Conservation (phyloP, 2,888 invertebrate species). For the Drosophila emarginata region DNA sequence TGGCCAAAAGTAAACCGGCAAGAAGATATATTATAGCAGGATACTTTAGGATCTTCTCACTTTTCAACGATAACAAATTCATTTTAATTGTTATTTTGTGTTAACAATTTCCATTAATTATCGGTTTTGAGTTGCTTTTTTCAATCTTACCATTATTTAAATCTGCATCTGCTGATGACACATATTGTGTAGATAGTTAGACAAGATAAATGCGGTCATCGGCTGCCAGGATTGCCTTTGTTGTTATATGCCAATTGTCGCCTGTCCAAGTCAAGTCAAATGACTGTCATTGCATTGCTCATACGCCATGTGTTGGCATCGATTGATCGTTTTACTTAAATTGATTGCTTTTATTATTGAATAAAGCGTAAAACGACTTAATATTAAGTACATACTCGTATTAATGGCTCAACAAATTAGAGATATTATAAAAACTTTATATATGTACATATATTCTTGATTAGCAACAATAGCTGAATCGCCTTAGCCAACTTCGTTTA, state of each 20-base stretch:
- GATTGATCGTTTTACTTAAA: background rate
- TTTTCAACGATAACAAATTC: background rate
- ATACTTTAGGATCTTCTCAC: background rate
- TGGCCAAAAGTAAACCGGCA: slow-evolving; percentile 41
- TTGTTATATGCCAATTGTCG: background rate
- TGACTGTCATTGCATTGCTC: slow-evolving; percentile 9
- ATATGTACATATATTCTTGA: too few species aligned
- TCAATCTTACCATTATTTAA: background rate
- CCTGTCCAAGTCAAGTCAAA: background rate
- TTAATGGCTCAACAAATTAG: too few species aligned
- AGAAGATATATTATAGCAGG: background rate
- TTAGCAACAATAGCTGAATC: too few species aligned
- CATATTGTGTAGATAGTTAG: slow-evolving; percentile 29
- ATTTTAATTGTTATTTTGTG: background rate
- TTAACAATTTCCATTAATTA: too few species aligned
- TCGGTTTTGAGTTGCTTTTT: too few species aligned
- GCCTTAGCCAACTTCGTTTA: too few species aligned
- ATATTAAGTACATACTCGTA: too few species aligned
- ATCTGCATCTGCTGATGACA: slow-evolving; percentile 23
- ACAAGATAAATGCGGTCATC: slow-evolving; percentile 36
- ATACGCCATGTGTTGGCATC: slow-evolving; percentile 20
- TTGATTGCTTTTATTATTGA: background rate
- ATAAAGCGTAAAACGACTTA: too few species aligned
- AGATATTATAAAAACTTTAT: too few species aligned
- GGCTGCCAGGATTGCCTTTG: slow-evolving; percentile 11